Conservation (phyloP, 2,113 vertebrate genomes). For the Microtus oregoni region DNA sequence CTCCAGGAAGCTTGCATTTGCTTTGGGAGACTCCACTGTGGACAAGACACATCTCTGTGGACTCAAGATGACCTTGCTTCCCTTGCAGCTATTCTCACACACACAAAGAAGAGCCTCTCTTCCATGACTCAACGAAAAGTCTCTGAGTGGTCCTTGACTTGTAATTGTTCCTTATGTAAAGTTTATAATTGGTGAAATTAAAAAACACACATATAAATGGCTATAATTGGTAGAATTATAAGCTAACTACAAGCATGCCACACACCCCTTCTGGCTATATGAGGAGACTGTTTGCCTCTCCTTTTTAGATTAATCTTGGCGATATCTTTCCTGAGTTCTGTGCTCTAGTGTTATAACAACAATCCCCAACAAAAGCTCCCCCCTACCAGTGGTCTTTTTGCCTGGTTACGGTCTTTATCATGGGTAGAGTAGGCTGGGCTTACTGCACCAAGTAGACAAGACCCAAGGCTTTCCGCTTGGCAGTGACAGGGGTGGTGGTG, state of each 20-base stretch:
- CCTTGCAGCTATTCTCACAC: neutral
- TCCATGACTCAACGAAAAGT: neutral
- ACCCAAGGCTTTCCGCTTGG: neutral
- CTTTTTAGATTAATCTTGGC: neutral
- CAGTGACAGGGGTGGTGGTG: neutral
- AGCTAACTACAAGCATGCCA: neutral
- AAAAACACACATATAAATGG: neutral
- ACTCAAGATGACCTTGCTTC: neutral
- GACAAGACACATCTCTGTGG: neutral
- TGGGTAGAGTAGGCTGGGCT: neutral
- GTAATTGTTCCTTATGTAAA: neutral
- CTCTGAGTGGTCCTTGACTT: neutral
- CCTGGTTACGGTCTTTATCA: neutral
- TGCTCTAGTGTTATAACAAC: neutral
- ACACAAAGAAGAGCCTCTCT: neutral
- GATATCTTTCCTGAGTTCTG: neutral
- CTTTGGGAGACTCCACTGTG: neutral
- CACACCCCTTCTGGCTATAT: neutral
- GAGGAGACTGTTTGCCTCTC: neutral
- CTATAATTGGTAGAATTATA: neutral
- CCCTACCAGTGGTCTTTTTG: neutral
- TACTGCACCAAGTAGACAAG: neutral
- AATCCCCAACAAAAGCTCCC: neutral
- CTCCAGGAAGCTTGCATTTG: neutral
- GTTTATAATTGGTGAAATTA: neutral